phyloP scores from a whole-genome alignment of 1,140 invertebrate genomes.

The Zaprionus africanus region DNA sequence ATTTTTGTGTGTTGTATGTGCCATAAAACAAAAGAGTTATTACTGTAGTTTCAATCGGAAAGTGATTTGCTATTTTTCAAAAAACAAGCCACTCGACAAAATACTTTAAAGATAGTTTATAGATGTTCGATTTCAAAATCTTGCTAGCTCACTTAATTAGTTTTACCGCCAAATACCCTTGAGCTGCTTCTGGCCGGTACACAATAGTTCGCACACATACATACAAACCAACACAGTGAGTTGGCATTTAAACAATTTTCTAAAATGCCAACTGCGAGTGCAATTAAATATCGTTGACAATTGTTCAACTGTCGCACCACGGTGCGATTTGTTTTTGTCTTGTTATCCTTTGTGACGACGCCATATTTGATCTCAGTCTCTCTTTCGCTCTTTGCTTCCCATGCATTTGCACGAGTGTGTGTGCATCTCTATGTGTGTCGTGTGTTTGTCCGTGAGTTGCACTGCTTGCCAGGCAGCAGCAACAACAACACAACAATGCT shows the following conservation, averaged over 20 bases:
- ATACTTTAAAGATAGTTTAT: constrained; percentile 1
- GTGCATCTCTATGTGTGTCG: not conserved
- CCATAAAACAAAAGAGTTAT: not conserved
- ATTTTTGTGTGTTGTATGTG: not conserved
- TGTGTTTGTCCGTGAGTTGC: not conserved
- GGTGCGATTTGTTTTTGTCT: constrained; percentile 6
- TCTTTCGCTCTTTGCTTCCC: not conserved
- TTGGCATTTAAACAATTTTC: constrained; percentile 32
- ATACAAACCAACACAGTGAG: constrained; percentile 4
- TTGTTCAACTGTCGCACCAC: constrained; percentile 7
- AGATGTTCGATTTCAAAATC: not conserved
- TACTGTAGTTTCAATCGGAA: constrained; percentile 1
- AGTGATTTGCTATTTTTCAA: constrained; percentile 2
- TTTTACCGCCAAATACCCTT: constrained; percentile 32
- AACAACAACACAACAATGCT: constrained; percentile 32
- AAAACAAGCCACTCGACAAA: constrained; percentile 9
- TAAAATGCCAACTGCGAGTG: constrained; percentile 28
- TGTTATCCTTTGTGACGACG: constrained; percentile 1
- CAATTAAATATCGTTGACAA: constrained; percentile 9
- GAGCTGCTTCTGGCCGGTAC: constrained; percentile 9
- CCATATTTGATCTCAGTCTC: not conserved
- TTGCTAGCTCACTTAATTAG: constrained; percentile 14
- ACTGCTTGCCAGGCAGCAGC: constrained; percentile 39
- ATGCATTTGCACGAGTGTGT: not conserved
- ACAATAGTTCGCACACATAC: not conserved